Evolutionary conservation across 2,113 vertebrate genomes (phyloP).

Genomic region (Ammodytes dubius): DNA sequence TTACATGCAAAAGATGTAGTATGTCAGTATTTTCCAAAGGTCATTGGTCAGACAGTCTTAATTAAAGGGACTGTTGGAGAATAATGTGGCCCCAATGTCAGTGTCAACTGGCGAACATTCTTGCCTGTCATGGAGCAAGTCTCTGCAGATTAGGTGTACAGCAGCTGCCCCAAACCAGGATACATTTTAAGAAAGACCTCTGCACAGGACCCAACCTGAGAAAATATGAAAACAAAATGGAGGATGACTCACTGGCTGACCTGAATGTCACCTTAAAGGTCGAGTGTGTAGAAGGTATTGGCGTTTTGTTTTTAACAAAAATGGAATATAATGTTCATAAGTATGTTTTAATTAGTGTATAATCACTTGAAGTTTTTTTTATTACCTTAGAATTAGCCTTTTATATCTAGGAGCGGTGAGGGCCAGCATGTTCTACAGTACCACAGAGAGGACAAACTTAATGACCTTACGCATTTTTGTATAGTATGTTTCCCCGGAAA

Average conservation of each 20-base stretch:
- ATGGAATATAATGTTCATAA: too few species aligned
- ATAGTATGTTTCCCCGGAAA: too few species aligned
- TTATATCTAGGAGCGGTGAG: too few species aligned
- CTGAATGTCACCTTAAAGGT: neutral
- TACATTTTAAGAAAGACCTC: slow-evolving; percentile 39
- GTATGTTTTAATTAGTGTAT: too few species aligned
- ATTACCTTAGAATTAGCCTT: too few species aligned
- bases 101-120: slow-evolving; percentile 72
- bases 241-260: neutral
- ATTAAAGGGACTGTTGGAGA: slow-evolving; percentile 79
- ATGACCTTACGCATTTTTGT: too few species aligned
- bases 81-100: slow-evolving; percentile 74
- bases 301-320: too few species aligned
- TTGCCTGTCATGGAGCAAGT: slow-evolving; percentile 68
- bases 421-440: too few species aligned
- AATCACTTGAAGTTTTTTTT: too few species aligned
- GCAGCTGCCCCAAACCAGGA: slow-evolving; percentile 14
- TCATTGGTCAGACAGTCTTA: slow-evolving; percentile 74
- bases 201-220: slow-evolving; percentile 29
- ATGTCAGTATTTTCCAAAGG: slow-evolving; percentile 61
- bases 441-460: too few species aligned
- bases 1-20: slow-evolving; percentile 43
- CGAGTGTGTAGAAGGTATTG: too few species aligned
- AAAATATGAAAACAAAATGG: slow-evolving; percentile 1
- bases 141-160: slow-evolving; percentile 61